These are phyloP conservation scores for Drosophila ezoana DNA, from an alignment of 2,888 invertebrate species.

Conservation along the genomic window DNA sequence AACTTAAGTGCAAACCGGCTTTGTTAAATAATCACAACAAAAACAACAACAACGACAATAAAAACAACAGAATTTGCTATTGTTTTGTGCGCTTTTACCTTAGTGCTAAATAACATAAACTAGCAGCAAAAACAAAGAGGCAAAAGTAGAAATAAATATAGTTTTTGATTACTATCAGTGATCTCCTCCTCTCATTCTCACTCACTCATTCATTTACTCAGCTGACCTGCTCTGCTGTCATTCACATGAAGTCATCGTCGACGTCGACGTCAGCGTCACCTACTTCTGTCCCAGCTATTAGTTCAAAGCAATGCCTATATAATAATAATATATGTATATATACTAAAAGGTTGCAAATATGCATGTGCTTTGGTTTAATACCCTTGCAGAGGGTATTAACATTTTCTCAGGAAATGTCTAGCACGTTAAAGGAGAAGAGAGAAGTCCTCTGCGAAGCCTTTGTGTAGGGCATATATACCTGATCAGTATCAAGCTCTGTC, in stretches of 20 bases:
- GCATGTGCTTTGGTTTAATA: not conserved
- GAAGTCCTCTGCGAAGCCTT: too few relatives aligned
- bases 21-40: conserved; percentile 59
- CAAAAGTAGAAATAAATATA: conserved; percentile 40
- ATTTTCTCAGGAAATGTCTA: too few relatives aligned
- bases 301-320: conserved; percentile 5
- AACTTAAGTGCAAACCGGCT: conserved; percentile 75
- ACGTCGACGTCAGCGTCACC: conserved; percentile 26
- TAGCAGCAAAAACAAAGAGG: conserved; percentile 24
- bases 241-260: conserved; percentile 58
- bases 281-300: conserved; percentile 24
- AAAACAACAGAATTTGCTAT: conserved; percentile 28
- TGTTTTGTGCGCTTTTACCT: conserved; percentile 37
- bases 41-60: conserved; percentile 15
- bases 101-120: conserved; percentile 39
- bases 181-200: conserved; percentile 6
- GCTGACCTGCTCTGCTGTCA: conserved; percentile 25
- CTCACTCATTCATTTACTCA: conserved; percentile 11
- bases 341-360: conserved; percentile 1
- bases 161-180: conserved; percentile 53
- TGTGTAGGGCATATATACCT: too few relatives aligned
- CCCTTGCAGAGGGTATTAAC: not conserved
- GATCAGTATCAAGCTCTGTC: too few relatives aligned
- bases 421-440: too few relatives aligned
- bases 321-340: conserved; percentile 5